Conservation (phyloP, 2,797 vertebrate species). For the Acanthis flammea region DNA sequence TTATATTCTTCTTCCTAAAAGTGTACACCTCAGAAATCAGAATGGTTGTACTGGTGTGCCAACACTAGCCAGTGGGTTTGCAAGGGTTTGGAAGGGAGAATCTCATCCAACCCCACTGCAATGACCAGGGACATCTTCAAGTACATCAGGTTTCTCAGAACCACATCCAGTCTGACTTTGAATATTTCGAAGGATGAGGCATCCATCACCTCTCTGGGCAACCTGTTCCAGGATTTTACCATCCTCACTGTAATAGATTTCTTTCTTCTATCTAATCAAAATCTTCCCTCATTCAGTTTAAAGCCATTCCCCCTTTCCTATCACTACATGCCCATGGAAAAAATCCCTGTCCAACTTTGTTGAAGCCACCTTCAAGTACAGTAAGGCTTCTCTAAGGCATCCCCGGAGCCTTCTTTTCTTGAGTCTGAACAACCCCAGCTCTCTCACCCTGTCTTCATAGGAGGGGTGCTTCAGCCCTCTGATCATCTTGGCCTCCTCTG, state of each 20-base stretch:
- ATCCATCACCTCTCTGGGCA: background rate
- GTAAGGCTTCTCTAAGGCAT: background rate
- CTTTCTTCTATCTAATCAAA: background rate
- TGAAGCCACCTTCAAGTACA: background rate
- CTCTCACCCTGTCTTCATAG: background rate
- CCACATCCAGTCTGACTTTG: background rate
- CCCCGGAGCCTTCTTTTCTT: background rate
- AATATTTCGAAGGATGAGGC: background rate
- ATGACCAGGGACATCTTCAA: background rate
- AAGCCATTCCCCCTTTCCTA: background rate
- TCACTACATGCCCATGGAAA: background rate
- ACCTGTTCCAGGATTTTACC: background rate
- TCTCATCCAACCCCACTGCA: background rate
- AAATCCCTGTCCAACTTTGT: background rate
- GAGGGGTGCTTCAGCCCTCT: background rate
- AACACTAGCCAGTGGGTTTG: accelerated
- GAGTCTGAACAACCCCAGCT: background rate
- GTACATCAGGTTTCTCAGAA: background rate
- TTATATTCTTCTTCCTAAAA: background rate
- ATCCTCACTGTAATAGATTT: background rate
- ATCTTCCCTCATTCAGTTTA: background rate
- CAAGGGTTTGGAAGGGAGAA: background rate
- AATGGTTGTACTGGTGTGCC: background rate
- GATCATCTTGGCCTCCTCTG: background rate
- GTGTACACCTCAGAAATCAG: accelerated